Percentiles rank a stretch among this genome's conserved stretches.
phyloP scores from a whole-genome alignment of 2,888 invertebrate genomes.

The Allophyes oxyacanthae region DNA sequence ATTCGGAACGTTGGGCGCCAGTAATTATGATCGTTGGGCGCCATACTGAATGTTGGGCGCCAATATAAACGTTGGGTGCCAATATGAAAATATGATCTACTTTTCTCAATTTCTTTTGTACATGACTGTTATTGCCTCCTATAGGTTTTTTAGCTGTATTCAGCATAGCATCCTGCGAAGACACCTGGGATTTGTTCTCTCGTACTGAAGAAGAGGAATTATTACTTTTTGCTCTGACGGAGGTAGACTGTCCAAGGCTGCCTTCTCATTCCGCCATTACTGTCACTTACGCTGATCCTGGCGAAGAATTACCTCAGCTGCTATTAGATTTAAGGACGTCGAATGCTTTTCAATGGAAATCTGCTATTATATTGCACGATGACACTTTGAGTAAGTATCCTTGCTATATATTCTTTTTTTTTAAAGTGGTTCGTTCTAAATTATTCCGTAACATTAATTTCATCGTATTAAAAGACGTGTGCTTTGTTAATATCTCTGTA shows the following conservation, averaged over 20 bases:
- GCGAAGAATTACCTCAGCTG: slow-evolving; percentile 94
- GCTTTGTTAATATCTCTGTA: too few species aligned
- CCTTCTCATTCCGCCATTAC: slow-evolving; percentile 92
- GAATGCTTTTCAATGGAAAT: slow-evolving; percentile 92
- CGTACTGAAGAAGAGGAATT: slow-evolving; percentile 91
- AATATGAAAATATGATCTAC: too few species aligned
- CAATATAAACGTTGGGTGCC: too few species aligned
- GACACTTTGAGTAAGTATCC: slow-evolving; percentile 90
- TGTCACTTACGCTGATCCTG: slow-evolving; percentile 91
- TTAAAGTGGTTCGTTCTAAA: too few species aligned
- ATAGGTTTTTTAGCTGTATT: slow-evolving; percentile 93
- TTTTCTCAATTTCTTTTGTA: too few species aligned
- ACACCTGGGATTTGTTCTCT: slow-evolving; percentile 93
- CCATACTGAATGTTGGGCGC: too few species aligned
- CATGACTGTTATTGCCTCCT: not conserved
- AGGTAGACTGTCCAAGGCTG: slow-evolving; percentile 93
- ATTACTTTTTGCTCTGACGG: slow-evolving; percentile 93
- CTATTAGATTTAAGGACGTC: slow-evolving; percentile 92
- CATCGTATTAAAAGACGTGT: too few species aligned
- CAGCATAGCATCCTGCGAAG: slow-evolving; percentile 92
- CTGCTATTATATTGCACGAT: slow-evolving; percentile 92
- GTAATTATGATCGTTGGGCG: too few species aligned
- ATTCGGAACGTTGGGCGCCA: too few species aligned
- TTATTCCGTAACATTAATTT: too few species aligned
- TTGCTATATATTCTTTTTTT: not conserved